A percentile compares a stretch with the other conserved stretches of the same genome.
Evolutionary conservation across 2,113 vertebrate species (phyloP).

Genomic region (Menura novaehollandiae): DNA sequence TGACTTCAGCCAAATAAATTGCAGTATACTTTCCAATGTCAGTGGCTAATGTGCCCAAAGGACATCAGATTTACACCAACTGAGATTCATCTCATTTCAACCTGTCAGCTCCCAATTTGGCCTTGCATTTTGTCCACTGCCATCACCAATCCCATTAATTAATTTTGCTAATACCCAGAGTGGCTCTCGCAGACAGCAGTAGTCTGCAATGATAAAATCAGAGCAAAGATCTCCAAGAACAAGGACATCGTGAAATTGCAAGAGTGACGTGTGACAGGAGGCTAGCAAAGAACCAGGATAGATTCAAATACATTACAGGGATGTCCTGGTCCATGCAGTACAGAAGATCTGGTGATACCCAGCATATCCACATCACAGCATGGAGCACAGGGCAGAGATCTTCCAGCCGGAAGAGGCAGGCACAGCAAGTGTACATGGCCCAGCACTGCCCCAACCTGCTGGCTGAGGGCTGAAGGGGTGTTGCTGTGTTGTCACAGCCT

Average conservation of each 20-base stretch:
- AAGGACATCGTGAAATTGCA: neutral
- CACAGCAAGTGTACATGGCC: no score
- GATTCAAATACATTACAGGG: neutral
- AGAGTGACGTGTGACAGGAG: neutral
- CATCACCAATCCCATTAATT: neutral
- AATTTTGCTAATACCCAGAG: neutral
- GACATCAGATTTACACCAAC: neutral
- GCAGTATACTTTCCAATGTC: neutral
- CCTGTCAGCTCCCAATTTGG: neutral
- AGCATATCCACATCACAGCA: neutral
- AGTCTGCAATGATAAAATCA: neutral
- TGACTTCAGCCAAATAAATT: neutral
- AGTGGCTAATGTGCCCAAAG: neutral
- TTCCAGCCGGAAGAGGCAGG: neutral
- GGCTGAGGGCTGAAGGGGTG: neutral
- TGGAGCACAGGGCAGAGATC: neutral
- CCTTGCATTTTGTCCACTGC: neutral
- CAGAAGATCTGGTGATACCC: neutral
- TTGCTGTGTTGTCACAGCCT: neutral
- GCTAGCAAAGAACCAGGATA: neutral
- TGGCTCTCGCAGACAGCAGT: neutral
- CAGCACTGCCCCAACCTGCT: neutral
- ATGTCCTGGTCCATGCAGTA: fast-evolving
- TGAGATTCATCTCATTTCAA: neutral
- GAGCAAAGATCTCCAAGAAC: neutral